A percentile compares a stretch with the other conserved stretches of the same genome.
Conservation (phyloP, 2,888 invertebrate species). For the Azorinus chamasolen region DNA sequence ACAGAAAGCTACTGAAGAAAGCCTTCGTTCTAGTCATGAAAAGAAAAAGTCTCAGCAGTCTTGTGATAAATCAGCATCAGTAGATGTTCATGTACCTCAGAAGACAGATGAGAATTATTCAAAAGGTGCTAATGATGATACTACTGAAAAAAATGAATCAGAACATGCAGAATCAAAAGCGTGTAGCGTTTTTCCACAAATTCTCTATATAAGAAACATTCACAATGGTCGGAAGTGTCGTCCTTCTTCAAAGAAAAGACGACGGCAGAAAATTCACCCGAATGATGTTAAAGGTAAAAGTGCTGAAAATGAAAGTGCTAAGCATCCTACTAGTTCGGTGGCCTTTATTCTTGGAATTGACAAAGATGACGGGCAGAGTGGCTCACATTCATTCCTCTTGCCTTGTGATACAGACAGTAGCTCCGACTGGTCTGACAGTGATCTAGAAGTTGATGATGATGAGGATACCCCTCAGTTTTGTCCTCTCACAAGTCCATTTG, state of each 20-base stretch:
- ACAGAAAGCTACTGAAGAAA: background rate
- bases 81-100: no score
- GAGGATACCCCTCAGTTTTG: constrained; percentile 28
- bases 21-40: background rate
- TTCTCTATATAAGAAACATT: constrained; percentile 48
- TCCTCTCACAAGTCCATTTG: constrained; percentile 25
- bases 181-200: no score
- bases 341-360: constrained; percentile 67
- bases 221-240: constrained; percentile 39
- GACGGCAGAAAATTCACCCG: constrained; percentile 56
- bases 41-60: background rate
- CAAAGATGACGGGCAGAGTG: constrained; percentile 10
- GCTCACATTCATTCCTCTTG: constrained; percentile 53
- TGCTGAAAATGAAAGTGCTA: constrained; percentile 5
- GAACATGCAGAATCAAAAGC: background rate
- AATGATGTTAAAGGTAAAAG: constrained; percentile 12
- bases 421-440: constrained; percentile 61
- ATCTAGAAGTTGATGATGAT: constrained; percentile 44
- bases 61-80: background rate
- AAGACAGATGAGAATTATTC: no score
- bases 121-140: no score
- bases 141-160: background rate
- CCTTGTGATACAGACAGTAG: constrained; percentile 57
- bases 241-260: constrained; percentile 66
- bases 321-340: constrained; percentile 35